These are phyloP conservation scores for Oxytorus armatus DNA, from an alignment of 2,888 invertebrate species.

Conservation along the genomic window DNA sequence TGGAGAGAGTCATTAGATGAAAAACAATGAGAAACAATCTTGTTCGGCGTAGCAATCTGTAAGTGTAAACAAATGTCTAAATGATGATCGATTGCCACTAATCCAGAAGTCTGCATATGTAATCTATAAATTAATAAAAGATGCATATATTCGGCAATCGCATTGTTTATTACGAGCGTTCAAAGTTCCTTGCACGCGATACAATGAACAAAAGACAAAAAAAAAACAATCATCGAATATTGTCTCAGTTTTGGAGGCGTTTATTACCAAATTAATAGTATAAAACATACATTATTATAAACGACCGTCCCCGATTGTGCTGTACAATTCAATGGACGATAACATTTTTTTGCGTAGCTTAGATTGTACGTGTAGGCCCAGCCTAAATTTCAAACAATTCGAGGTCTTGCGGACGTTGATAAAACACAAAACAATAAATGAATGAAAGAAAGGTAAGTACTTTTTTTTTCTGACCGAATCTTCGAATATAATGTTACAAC, in stretches of 20 bases:
- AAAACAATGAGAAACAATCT: background rate
- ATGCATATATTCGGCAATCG: constrained; percentile 3
- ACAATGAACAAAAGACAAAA: too few species aligned
- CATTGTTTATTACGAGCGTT: background rate
- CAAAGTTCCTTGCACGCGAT: background rate
- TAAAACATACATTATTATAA: constrained; percentile 83
- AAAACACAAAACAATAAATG: constrained; percentile 18
- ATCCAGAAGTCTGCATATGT: constrained; percentile 30
- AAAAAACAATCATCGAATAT: background rate
- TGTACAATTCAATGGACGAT: constrained; percentile 79
- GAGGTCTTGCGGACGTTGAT: constrained; percentile 45
- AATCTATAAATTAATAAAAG: constrained; percentile 54
- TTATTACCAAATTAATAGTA: constrained; percentile 83
- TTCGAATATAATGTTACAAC: constrained; percentile 36
- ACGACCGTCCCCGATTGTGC: constrained; percentile 76
- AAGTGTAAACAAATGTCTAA: constrained; percentile 41
- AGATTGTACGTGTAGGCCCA: constrained; percentile 79
- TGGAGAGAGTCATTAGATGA: constrained; percentile 86
- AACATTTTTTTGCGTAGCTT: constrained; percentile 76
- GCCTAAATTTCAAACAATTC: constrained; percentile 74
- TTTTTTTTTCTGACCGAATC: constrained; percentile 44
- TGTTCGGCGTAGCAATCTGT: constrained; percentile 55
- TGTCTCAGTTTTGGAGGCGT: constrained; percentile 75
- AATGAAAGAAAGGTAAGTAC: constrained; percentile 52
- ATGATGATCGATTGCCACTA: constrained; percentile 36